phyloP scores from a whole-genome alignment of 2,797 vertebrate species.

The Glyptemys insculpta region DNA sequence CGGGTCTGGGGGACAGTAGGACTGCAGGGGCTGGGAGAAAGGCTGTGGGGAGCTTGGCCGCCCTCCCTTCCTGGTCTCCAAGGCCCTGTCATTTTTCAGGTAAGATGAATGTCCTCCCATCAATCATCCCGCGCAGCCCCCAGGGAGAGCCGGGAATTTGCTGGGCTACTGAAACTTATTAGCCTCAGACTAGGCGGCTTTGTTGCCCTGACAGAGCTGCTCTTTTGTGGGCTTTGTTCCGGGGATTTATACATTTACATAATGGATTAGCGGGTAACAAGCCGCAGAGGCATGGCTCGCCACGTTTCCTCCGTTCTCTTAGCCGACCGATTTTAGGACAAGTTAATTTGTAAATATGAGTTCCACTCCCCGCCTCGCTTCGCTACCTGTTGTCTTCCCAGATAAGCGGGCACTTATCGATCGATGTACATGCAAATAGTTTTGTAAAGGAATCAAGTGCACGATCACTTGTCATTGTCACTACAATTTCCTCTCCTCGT shows the following conservation, averaged over 20 bases:
- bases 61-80: neutral
- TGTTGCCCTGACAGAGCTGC: constrained; percentile 49
- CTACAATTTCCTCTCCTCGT: neutral
- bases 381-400: neutral
- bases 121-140: constrained; percentile 62
- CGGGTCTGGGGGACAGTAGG: neutral
- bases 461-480: neutral
- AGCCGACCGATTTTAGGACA: neutral
- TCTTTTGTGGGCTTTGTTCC: constrained; percentile 70
- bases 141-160: constrained; percentile 57
- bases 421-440: neutral
- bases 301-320: neutral
- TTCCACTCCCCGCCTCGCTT: too few species aligned
- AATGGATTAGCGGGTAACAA: constrained; percentile 57
- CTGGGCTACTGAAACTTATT: constrained; percentile 59
- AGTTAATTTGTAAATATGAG: neutral
- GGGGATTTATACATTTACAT: constrained; percentile 62
- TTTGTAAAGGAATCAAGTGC: neutral
- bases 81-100: constrained; percentile 67
- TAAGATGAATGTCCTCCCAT: constrained; percentile 70
- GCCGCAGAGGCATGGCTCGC: neutral
- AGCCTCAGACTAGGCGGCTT: constrained; percentile 66
- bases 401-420: neutral
- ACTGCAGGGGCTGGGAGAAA: neutral
- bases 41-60: neutral